Conservation (phyloP, 1,140 invertebrate species). For the Samia ricini region DNA sequence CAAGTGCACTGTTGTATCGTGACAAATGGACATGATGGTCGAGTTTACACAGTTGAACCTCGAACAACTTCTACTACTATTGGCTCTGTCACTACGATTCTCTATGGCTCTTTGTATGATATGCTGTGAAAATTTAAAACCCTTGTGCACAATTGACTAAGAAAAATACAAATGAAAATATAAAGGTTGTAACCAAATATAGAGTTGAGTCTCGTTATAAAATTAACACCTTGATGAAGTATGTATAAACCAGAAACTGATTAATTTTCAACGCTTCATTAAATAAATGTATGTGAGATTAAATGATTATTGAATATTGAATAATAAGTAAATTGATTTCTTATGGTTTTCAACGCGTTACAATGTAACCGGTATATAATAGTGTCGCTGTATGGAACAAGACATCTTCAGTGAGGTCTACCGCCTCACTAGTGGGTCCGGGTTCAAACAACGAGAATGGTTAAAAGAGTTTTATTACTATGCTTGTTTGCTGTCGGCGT, state of each 20-base stretch:
- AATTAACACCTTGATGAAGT: neutral
- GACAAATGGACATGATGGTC: too few species aligned
- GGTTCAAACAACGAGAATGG: constrained; percentile 16
- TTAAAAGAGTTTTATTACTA: constrained; percentile 17
- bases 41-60: too few species aligned
- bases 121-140: too few species aligned
- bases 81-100: too few species aligned
- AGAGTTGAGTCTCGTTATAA: too few species aligned
- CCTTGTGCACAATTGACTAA: too few species aligned
- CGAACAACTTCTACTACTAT: too few species aligned
- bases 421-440: constrained; percentile 46
- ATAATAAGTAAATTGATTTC: constrained; percentile 61
- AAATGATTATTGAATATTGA: constrained; percentile 19
- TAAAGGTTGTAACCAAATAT: too few species aligned
- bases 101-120: too few species aligned
- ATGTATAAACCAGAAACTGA: neutral
- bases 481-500: constrained; percentile 16
- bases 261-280: neutral
- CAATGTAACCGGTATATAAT: constrained; percentile 40
- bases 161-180: too few species aligned
- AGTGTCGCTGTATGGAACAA: neutral
- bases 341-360: constrained; percentile 27
- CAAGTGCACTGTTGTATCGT: too few species aligned
- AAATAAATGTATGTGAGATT: neutral
- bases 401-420: constrained; percentile 51